phyloP scores from a whole-genome alignment of 2,797 vertebrate species.

The Hippocampus kuda region DNA sequence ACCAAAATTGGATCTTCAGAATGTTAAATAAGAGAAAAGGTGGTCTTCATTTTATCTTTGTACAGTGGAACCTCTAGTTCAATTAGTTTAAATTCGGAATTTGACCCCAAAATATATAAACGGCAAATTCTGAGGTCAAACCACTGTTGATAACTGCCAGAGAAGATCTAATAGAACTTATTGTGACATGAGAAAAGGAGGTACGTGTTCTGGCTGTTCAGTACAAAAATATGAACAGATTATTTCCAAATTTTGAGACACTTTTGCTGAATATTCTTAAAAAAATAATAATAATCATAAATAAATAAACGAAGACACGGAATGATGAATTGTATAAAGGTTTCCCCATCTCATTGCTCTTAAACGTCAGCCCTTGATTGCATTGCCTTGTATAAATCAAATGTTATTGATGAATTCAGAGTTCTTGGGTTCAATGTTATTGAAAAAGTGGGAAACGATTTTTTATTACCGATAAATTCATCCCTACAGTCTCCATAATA shows the following conservation, averaged over 20 bases:
- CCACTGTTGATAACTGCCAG: no score
- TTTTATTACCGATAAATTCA: not conserved
- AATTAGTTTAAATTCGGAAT: not conserved
- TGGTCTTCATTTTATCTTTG: no score
- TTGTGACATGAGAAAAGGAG: no score
- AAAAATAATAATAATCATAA: not conserved
- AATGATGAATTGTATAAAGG: not conserved
- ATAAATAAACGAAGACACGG: not conserved
- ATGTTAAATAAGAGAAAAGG: not conserved
- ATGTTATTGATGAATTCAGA: not conserved
- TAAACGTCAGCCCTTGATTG: not conserved
- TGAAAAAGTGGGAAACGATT: not conserved
- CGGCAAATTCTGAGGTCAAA: not conserved
- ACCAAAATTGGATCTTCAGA: not conserved
- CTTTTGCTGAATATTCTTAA: not conserved
- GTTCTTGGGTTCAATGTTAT: not conserved
- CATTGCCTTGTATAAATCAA: not conserved
- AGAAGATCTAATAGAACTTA: no score
- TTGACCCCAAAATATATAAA: not conserved
- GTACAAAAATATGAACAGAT: not conserved
- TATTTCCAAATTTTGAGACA: no score
- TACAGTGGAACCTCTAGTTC: not conserved
- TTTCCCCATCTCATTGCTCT: not conserved
- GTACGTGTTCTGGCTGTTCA: not conserved
- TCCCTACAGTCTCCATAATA: conserved; percentile 21